These are phyloP conservation scores for Mellilla xanthometata DNA, from an alignment of 2,888 invertebrate species.

Conservation along the genomic window DNA sequence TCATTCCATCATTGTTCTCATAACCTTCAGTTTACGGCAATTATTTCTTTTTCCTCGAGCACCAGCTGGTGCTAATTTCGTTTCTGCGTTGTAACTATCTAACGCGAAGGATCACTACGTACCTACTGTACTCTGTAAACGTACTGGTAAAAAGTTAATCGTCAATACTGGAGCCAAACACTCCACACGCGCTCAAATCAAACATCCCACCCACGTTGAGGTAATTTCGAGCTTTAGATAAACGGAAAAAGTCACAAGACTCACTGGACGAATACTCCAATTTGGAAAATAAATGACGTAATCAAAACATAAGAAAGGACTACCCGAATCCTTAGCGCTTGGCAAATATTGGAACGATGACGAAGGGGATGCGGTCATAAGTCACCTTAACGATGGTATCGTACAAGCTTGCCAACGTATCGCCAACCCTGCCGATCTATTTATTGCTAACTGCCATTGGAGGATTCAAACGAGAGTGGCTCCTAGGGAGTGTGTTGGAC, in stretches of 20 bases:
- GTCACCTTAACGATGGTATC: neutral
- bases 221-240: slow-evolving; percentile 45
- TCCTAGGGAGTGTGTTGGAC: too few species aligned
- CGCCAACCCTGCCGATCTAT: neutral
- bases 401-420: slow-evolving; percentile 4
- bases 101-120: neutral
- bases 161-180: slow-evolving; percentile 49
- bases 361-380: neutral
- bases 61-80: slow-evolving; percentile 13
- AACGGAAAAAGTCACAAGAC: slow-evolving; percentile 47
- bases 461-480: too few species aligned
- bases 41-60: slow-evolving; percentile 17
- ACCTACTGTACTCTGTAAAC: slow-evolving; percentile 23
- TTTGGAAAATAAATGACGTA: slow-evolving; percentile 56
- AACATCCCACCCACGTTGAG: slow-evolving; percentile 48
- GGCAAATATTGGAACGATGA: slow-evolving; percentile 17
- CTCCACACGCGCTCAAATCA: slow-evolving; percentile 56
- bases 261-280: slow-evolving; percentile 50
- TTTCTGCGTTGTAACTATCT: slow-evolving; percentile 3
- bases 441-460: slow-evolving; percentile 1
- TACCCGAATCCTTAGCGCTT: slow-evolving; percentile 19
- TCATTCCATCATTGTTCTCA: slow-evolving; percentile 21
- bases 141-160: slow-evolving; percentile 52
- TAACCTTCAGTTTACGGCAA: slow-evolving; percentile 17
- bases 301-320: slow-evolving; percentile 45